Base-by-base conservation (phyloP, 1,140 invertebrate species). In the Mylabris phalerata region DNA sequence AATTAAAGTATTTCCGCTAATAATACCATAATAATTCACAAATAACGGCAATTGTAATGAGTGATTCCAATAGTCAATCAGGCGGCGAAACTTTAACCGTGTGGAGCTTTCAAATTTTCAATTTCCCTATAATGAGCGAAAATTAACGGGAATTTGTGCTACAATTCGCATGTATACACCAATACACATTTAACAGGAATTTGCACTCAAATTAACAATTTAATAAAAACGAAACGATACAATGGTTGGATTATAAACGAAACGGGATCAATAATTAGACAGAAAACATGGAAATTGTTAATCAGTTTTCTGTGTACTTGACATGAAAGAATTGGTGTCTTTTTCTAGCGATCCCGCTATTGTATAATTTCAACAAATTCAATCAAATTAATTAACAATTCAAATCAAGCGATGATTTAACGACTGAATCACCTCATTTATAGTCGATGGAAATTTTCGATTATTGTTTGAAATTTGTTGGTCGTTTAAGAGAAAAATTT, bases 51-150 rank as follows among this genome's bases (percentile, higher is more conserved):
- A 42, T 11, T 11, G 5, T 32, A 32, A 32, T 19, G 19, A 32
- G 51, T 54, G 51, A 54, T 42, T 54, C 11, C 19, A 46, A 54
- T 54, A 45, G 42, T 54, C 51, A 45, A 54, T 54, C 51, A 54
- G 46, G 51, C 51, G 51, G 42, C 40, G 3, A 52, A 19, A 19
- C 19, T 19, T 19, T 19, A 19, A 19, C 19, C 1, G 19, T 42
- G 3, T 42, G 41, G 9, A 42, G 5, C 5, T 10, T 42, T 42
- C 11, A 4, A 42, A 9, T 19, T 19, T 19, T 19, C 19, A 19
- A 19, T 19, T 19, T 19, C 19, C 19, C 19, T 19, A 19, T 19
- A 19, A 19, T 19, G 19, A 19, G 19, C 19, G 19, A 19, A n/a
- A 42, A n/a, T 42, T 42, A 42, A 42, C 41, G 41, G 52, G 47